phyloP scores from a whole-genome alignment of 2,113 vertebrate species.

The Dasyprocta punctata region DNA sequence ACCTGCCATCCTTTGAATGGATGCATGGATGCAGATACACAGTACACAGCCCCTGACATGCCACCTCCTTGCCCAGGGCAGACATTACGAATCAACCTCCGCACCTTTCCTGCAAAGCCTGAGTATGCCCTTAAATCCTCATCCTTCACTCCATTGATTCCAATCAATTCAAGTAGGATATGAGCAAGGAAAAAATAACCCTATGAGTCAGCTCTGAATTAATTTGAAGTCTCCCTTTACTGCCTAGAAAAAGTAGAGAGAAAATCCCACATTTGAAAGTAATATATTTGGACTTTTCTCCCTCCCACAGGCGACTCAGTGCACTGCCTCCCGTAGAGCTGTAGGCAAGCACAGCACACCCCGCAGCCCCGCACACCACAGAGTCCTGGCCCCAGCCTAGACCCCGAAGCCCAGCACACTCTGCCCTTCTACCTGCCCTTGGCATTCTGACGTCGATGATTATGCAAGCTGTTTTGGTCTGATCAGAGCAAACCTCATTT shows the following conservation, averaged over 20 bases:
- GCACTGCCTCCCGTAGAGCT: not conserved
- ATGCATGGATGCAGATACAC: not conserved
- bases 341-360: not conserved
- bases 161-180: not conserved
- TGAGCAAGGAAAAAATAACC: not conserved
- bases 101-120: not conserved
- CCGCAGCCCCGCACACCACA: not conserved
- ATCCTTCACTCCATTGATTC: not conserved
- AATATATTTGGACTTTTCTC: not conserved
- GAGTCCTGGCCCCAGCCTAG: not conserved
- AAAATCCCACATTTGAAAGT: not conserved
- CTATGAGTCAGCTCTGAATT: not conserved
- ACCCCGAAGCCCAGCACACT: not conserved
- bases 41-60: not conserved
- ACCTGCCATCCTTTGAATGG: not conserved
- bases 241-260: not conserved
- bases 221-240: not conserved
- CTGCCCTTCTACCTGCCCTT: not conserved
- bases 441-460: not conserved
- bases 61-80: not conserved
- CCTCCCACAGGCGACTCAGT: not conserved
- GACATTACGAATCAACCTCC: slow-evolving; percentile 32
- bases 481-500: not conserved
- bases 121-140: not conserved
- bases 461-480: not conserved